These are phyloP conservation scores for Plectrocnemia conspersa DNA, from an alignment of 1,140 invertebrate species.

Conservation along the genomic window DNA sequence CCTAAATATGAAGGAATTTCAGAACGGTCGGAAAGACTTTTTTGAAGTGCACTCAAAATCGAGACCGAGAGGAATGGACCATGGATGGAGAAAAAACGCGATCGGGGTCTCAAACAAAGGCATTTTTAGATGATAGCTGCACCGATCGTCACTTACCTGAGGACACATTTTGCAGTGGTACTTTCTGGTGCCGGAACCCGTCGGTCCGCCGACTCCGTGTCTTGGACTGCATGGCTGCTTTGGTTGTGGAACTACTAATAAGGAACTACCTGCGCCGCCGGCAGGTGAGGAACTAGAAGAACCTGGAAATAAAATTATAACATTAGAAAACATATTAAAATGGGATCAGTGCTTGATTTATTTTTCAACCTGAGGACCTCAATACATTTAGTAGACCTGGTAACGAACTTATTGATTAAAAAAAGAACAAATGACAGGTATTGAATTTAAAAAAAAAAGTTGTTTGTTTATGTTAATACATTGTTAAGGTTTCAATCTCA, in stretches of 20 bases:
- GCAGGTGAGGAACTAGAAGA: conserved; percentile 49
- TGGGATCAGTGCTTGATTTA: too few relatives aligned
- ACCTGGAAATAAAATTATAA: conserved; percentile 38
- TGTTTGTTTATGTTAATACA: too few relatives aligned
- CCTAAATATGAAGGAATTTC: conserved; percentile 1
- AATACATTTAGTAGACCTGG: too few relatives aligned
- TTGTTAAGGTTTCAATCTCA: too few relatives aligned
- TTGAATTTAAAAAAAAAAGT: too few relatives aligned
- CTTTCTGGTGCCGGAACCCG: conserved; percentile 62
- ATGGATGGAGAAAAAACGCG: background rate
- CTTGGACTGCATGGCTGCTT: conserved; percentile 80
- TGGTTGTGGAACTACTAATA: conserved; percentile 88
- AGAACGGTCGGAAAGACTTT: conserved; percentile 2
- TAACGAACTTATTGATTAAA: too few relatives aligned
- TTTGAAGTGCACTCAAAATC: background rate
- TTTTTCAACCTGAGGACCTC: too few relatives aligned
- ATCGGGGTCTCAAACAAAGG: background rate
- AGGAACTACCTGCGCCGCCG: conserved; percentile 52
- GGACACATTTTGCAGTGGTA: conserved; percentile 99
- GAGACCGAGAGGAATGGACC: background rate
- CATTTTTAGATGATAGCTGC: background rate
- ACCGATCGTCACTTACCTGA: conserved; percentile 67
- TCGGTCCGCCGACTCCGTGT: conserved; percentile 51
- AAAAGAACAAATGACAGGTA: too few relatives aligned
- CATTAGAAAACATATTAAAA: too few relatives aligned